Conservation (phyloP, 2,113 vertebrate species). For the Dicrurus megarhynchus region DNA sequence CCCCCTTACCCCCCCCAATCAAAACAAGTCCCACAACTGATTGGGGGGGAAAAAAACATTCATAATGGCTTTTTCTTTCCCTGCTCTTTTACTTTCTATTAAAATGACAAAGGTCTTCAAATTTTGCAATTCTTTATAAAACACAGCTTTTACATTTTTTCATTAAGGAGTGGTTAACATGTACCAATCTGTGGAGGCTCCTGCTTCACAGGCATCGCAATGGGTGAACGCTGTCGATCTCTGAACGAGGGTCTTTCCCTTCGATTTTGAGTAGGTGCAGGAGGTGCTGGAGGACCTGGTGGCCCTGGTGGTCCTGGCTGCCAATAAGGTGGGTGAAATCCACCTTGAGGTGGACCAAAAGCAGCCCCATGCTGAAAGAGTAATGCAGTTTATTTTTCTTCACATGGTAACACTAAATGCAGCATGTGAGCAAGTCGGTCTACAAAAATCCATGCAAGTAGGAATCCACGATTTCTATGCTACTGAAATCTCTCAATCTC, state of each 20-base stretch:
- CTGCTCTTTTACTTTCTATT: not conserved
- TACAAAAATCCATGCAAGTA: conserved; percentile 75
- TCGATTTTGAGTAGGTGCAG: conserved; percentile 91
- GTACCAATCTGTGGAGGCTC: conserved; percentile 91
- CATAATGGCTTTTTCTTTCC: not conserved
- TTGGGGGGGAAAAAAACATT: not conserved
- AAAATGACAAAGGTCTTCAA: not conserved
- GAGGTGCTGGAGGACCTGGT: conserved; percentile 79
- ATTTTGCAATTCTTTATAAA: not conserved
- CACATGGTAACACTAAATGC: conserved; percentile 61
- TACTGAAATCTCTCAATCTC: conserved; percentile 16
- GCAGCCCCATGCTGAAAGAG: conserved; percentile 92
- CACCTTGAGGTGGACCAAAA: conserved; percentile 86
- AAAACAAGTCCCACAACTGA: not conserved
- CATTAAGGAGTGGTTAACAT: conserved; percentile 64
- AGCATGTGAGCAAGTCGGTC: conserved; percentile 65
- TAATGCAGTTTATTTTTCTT: conserved; percentile 82
- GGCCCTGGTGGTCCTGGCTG: conserved; percentile 89
- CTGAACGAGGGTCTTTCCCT: conserved; percentile 92
- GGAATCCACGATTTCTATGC: conserved; percentile 63
- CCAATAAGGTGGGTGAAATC: conserved; percentile 95
- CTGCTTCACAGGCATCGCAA: conserved; percentile 90
- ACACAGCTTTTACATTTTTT: not conserved
- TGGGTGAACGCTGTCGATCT: conserved; percentile 91
- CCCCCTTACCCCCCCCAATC: not conserved